phyloP scores from a whole-genome alignment of 2,113 vertebrate genomes.

The Calidris pugnax region DNA sequence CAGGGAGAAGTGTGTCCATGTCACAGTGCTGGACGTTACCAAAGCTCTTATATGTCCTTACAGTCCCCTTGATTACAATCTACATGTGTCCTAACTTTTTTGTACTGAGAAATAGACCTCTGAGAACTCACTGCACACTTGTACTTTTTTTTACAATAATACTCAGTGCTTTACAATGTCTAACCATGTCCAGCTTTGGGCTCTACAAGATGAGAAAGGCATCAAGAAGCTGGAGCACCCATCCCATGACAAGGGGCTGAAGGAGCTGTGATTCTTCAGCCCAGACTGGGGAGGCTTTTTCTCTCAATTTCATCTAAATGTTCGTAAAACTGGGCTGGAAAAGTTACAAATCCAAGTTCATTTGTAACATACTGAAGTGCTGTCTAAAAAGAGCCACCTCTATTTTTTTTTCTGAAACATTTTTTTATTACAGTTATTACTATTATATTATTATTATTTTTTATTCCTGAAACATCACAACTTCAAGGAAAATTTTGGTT shows the following conservation, averaged over 20 bases:
- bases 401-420: neutral
- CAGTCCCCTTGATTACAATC: no score
- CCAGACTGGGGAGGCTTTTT: accelerated
- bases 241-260: neutral
- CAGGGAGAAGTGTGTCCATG: neutral
- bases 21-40: neutral
- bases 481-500: neutral
- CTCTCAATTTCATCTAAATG: neutral
- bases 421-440: neutral
- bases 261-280: neutral
- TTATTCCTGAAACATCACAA: neutral
- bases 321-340: neutral
- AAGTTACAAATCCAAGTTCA: neutral
- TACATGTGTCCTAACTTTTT: neutral
- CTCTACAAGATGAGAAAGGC: neutral
- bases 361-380: neutral
- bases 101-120: neutral
- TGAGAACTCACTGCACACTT: neutral
- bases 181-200: neutral
- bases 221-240: neutral
- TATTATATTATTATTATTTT: neutral
- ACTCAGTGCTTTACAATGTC: neutral
- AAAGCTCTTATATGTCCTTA: neutral
- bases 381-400: accelerated
- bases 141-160: neutral